Percentiles rank a stretch among this genome's conserved stretches.
Evolutionary conservation across 1,140 invertebrate species (phyloP).

Genomic region (Tetraneura akinire): DNA sequence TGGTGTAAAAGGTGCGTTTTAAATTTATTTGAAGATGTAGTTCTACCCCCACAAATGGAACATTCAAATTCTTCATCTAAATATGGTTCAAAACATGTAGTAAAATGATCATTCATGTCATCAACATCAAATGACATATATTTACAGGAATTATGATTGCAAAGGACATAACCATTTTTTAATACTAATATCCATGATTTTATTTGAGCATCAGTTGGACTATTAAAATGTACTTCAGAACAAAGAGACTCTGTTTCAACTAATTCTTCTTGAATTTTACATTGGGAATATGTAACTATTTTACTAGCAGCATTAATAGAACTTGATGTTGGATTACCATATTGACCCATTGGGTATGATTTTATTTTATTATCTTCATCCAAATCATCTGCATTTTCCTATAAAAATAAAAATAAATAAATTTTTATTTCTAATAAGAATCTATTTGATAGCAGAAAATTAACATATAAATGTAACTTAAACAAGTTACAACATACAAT

Average conservation of each 20-base stretch:
- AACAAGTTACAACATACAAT: too few relatives aligned
- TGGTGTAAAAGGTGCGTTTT: constrained; percentile 47
- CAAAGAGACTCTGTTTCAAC: constrained; percentile 31
- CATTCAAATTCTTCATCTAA: constrained; percentile 46
- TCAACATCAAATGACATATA: constrained; percentile 55
- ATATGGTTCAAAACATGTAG: constrained; percentile 53
- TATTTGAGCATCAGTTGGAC: constrained; percentile 30
- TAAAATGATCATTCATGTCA: constrained; percentile 56
- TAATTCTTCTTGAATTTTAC: constrained; percentile 49
- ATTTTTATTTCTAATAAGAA: too few relatives aligned
- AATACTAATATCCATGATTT: constrained; percentile 27
- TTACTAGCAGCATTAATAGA: constrained; percentile 39
- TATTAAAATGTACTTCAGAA: constrained; percentile 43
- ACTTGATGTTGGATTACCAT: constrained; percentile 37
- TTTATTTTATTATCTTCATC: constrained; percentile 51
- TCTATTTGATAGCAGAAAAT: too few relatives aligned
- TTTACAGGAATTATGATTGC: constrained; percentile 55
- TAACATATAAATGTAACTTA: too few relatives aligned
- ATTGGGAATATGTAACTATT: constrained; percentile 45
- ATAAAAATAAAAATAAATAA: background rate
- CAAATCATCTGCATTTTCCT: constrained; percentile 37
- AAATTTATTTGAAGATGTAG: constrained; percentile 44
- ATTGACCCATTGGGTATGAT: constrained; percentile 46
- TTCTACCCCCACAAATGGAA: constrained; percentile 46
- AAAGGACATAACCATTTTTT: constrained; percentile 55